Evolutionary conservation across 2,113 vertebrate species (phyloP), one percentile per base, ranked within the genome.

Genomic region (Todiramphus chloris): DNA sequence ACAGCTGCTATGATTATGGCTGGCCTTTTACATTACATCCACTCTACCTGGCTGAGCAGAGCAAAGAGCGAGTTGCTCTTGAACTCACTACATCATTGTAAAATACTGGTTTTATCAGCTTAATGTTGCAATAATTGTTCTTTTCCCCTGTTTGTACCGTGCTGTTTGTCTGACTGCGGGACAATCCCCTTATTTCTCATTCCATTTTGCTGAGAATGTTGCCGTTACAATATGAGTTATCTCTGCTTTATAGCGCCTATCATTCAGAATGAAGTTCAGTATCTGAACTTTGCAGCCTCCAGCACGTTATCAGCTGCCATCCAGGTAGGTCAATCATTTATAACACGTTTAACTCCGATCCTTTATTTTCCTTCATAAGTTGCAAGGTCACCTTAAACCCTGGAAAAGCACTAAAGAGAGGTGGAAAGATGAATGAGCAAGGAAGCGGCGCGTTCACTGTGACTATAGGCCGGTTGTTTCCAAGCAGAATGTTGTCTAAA

Each of bases 381-480:
- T 96, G 62, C 94, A 95, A 96, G 96, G 94, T 96, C 92, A 94
- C 83, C 91, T 87, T 85, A 84, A 96, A 18, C 44, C 67, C 59
- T 67, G 70, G 63, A 28, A 91, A 81, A 84, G 44, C 50, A 44
- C 77, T 67, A 48, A 69, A 51, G 69, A 95, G 66, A 0, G 2
- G 21, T 44, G n/a, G 33, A 53, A 87, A 87, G 69, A 94, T 79
- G 58, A 94, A 90, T 62, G 80, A 89, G 37, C 11, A 18, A 59
- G 51, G 58, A 62, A 70, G 35, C 1, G 0, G 53, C 5, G 13
- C 6, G 0, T 8, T 60, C 4, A 0, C 25, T 33, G 41, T 60
- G 58, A 21, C n/a, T 72, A 17, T 4, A 58, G 39, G 11, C n/a
- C 59, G 51, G 13, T 56, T 90, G 62, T 56, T 87, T 78, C 66